Evolutionary conservation across 2,113 vertebrate genomes (phyloP).

Genomic region (Cyprinodon brontotheroides): DNA sequence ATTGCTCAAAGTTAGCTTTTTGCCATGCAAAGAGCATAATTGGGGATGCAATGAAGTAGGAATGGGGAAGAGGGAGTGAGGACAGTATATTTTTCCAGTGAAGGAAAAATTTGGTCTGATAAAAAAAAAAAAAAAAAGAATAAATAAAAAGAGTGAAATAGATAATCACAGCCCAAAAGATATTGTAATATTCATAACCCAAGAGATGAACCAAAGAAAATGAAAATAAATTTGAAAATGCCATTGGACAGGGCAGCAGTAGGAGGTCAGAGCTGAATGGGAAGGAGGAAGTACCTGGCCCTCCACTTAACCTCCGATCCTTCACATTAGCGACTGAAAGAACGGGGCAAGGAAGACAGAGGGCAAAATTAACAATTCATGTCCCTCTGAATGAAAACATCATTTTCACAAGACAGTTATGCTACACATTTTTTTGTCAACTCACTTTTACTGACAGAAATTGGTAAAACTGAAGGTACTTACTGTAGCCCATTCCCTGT

Average conservation of each 20-base stretch:
- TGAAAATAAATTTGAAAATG: slow-evolving; percentile 51
- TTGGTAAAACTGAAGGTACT: slow-evolving; percentile 69
- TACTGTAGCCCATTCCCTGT: slow-evolving; percentile 99
- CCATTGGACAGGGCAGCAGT: slow-evolving; percentile 58
- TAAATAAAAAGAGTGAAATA: slow-evolving; percentile 36
- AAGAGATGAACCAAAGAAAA: slow-evolving; percentile 43
- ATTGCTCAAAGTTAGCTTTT: slow-evolving; percentile 52
- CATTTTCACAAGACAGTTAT: not conserved
- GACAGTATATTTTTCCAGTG: slow-evolving; percentile 66
- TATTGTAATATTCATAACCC: slow-evolving; percentile 34
- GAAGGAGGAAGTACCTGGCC: slow-evolving; percentile 91
- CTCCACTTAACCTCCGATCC: slow-evolving; percentile 98
- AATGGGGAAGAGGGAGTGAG: slow-evolving; percentile 27
- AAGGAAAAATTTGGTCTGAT: slow-evolving; percentile 64
- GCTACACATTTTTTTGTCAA: not conserved
- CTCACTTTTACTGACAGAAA: not conserved
- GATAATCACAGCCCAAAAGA: slow-evolving; percentile 42
- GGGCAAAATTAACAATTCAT: slow-evolving; percentile 70
- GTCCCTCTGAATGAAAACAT: slow-evolving; percentile 46
- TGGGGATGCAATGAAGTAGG: slow-evolving; percentile 64
- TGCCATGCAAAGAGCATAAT: slow-evolving; percentile 71
- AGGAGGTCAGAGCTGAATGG: slow-evolving; percentile 74
- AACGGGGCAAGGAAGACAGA: slow-evolving; percentile 78
- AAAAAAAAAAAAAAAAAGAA: slow-evolving; percentile 16
- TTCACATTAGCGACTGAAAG: slow-evolving; percentile 96